phyloP scores from a whole-genome alignment of 2,888 invertebrate species.

The Drosophila hamatofila region DNA sequence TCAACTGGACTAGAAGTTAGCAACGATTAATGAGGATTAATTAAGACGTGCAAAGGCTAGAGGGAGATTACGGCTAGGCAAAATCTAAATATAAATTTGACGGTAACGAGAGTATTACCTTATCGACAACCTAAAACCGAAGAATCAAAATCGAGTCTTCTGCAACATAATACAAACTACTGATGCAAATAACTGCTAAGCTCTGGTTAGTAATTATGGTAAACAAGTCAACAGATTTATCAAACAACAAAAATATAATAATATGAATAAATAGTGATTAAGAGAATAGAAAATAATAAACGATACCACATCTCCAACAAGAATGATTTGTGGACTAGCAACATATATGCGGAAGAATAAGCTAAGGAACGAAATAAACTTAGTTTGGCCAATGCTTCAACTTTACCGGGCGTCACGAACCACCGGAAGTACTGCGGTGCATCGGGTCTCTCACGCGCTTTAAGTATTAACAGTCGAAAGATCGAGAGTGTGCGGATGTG shows the following conservation, averaged over 20 bases:
- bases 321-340: conserved; percentile 26
- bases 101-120: conserved; percentile 18
- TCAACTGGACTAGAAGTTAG: not conserved
- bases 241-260: conserved; percentile 11
- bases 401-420: conserved; percentile 84
- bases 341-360: conserved; percentile 34
- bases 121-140: conserved; percentile 6
- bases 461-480: conserved; percentile 32
- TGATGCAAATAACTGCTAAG: conserved; percentile 27
- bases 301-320: conserved; percentile 20
- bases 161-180: conserved; percentile 31
- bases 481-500: conserved; percentile 9
- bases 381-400: conserved; percentile 61
- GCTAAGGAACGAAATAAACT: conserved; percentile 51
- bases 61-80: conserved; percentile 41
- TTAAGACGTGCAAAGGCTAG: conserved; percentile 54
- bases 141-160: not conserved
- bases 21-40: conserved; percentile 11
- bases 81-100: conserved; percentile 29
- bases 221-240: conserved; percentile 1
- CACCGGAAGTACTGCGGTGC: conserved; percentile 83
- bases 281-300: conserved; percentile 11
- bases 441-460: conserved; percentile 79
- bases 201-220: conserved; percentile 41
- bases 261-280: conserved; percentile 9